Percentiles rank a stretch among this genome's conserved stretches.
Evolutionary conservation across 2,797 vertebrate genomes (phyloP).

Genomic region (Molossus molossus): DNA sequence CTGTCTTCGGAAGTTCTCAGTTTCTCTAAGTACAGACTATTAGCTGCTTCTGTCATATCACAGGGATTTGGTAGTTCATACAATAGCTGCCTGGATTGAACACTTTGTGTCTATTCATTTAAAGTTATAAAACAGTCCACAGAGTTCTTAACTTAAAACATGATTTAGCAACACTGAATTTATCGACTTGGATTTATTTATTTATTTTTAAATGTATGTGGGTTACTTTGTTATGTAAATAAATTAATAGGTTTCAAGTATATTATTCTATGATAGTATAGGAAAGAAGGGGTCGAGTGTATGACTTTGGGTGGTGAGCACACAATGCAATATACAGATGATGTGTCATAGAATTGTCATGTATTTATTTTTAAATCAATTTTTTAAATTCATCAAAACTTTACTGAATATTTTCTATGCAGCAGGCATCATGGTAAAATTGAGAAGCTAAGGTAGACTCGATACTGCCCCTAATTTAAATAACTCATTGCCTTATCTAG

Average conservation of each 20-base stretch:
- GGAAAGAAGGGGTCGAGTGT: neutral
- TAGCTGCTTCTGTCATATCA: neutral
- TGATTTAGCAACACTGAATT: neutral
- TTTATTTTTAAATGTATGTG: neutral
- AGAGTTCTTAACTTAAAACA: neutral
- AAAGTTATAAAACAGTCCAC: neutral
- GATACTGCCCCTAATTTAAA: neutral
- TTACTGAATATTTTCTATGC: slow-evolving; percentile 20
- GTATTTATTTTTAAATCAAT: neutral
- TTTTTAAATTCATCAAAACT: neutral
- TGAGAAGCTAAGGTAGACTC: neutral
- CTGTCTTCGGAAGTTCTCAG: neutral
- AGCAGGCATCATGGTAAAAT: neutral
- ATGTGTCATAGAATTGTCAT: neutral
- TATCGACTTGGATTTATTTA: neutral
- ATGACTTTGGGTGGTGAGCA: neutral
- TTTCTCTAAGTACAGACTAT: neutral
- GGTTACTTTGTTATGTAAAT: neutral
- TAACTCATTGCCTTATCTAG: neutral
- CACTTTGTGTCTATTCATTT: neutral
- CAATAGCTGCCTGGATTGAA: neutral
- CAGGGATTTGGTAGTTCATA: neutral
- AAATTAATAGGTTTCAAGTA: neutral
- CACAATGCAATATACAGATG: neutral
- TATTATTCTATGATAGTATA: neutral